phyloP scores from a whole-genome alignment of 2,113 vertebrate genomes.

The Sceloporus undulatus region DNA sequence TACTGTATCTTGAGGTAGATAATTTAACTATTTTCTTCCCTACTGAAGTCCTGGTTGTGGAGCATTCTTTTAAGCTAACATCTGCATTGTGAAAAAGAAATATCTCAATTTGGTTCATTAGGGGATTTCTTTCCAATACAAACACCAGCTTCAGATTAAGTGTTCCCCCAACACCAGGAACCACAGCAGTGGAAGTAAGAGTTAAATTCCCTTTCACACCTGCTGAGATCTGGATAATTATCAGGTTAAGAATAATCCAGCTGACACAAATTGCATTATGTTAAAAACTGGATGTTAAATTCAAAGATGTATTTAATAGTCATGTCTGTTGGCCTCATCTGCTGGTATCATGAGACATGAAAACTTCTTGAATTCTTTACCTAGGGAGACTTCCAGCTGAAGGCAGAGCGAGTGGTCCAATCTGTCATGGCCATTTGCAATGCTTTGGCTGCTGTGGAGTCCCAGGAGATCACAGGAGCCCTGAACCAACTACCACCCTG shows the following conservation, averaged over 20 bases:
- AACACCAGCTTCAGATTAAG: neutral
- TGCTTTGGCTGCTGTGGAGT: constrained; percentile 90
- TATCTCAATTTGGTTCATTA: neutral
- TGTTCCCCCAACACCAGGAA: neutral
- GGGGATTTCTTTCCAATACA: neutral
- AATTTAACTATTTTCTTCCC: neutral
- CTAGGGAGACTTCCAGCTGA: constrained; percentile 85
- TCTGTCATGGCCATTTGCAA: constrained; percentile 94
- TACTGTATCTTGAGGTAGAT: no score
- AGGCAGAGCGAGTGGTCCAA: constrained; percentile 93
- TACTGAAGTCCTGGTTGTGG: neutral
- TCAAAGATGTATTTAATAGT: neutral
- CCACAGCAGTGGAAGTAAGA: neutral
- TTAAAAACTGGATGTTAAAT: neutral
- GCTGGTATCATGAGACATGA: neutral
- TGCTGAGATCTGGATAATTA: neutral
- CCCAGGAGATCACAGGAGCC: constrained; percentile 90
- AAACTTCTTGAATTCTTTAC: constrained; percentile 2
- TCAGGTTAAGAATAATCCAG: neutral
- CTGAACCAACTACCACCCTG: constrained; percentile 94
- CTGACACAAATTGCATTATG: neutral
- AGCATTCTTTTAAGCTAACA: neutral
- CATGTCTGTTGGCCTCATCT: neutral
- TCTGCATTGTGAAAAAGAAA: neutral
- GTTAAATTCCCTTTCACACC: neutral